Base-by-base conservation (phyloP, 2,888 invertebrate species). In the Trachelus tabidus region DNA sequence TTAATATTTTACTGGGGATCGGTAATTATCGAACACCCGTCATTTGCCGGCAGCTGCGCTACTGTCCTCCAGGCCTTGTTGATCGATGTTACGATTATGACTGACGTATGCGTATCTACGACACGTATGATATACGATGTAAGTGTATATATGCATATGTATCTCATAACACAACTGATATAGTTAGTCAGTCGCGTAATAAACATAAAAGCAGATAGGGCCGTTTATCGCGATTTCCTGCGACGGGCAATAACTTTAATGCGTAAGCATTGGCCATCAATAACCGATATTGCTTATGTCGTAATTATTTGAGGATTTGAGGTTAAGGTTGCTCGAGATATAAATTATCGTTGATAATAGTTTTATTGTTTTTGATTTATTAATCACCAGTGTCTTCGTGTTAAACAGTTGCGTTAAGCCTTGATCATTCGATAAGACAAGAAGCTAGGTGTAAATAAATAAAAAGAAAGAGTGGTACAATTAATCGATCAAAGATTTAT, bases 1-100 rank as follows among this genome's bases (percentile, higher is more conserved):
- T 71, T 71, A 71, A 71, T 71, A 71, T 34, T 33, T 71, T 71
- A 71, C 71, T 34, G 12, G 15, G 31, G 30, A 71, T 33, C 15
- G 33, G 12, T 71, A 71, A 71, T 71, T 71, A 34, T 71, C 71
- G 71, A 71, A 11, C 71, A 71, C 34, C 23, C 71, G 71, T 33
- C 71, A 23, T 33, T 12, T 34, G 12, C 6, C 6, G 33, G 71
- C 71, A 71, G 71, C 71, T 34, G 71, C 71, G 30, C 34, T 71
- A 71, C 56, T 56, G 56, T 56, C 56, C 56, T 56, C 56, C 56
- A 56, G 56, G 56, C 56, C 56, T 56, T 56, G 56, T 56, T 56
- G 56, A 56, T 56, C 9, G 56, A 56, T 23, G 23, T 56, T 56
- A 56, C 56, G 56, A 56, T 56, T 56, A 56, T 56, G 2, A 56